A percentile compares a stretch with the other conserved stretches of the same genome.
Evolutionary conservation across 1,140 invertebrate genomes (phyloP).

Genomic region (Hesperophylax magnus): DNA sequence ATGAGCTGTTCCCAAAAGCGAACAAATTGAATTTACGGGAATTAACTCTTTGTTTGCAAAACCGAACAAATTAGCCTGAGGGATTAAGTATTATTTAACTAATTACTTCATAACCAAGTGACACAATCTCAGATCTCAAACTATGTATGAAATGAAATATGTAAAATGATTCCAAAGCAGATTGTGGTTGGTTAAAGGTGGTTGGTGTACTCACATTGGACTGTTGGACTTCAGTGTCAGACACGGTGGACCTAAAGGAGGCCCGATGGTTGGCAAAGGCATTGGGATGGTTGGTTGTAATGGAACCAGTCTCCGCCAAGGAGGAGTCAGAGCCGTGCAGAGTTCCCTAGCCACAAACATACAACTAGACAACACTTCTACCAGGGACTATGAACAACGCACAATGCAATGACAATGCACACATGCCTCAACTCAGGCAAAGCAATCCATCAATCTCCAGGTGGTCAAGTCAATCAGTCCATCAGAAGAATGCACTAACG

Average conservation of each 20-base stretch:
- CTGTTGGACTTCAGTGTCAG: conserved; percentile 93
- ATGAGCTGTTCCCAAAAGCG: too few species aligned
- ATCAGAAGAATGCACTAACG: not conserved
- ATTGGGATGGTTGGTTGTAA: conserved; percentile 84
- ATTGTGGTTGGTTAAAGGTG: conserved; percentile 4
- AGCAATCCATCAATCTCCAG: conserved; percentile 41
- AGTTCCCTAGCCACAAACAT: conserved; percentile 72
- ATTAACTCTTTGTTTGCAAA: too few species aligned
- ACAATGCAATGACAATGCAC: conserved; percentile 34
- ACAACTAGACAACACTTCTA: conserved; percentile 59
- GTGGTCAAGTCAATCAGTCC: not conserved
- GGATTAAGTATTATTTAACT: too few species aligned
- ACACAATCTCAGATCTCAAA: too few species aligned
- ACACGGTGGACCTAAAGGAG: conserved; percentile 85
- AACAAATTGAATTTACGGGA: too few species aligned
- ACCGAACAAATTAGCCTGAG: too few species aligned
- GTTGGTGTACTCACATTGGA: conserved; percentile 81
- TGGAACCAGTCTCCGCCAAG: conserved; percentile 81
- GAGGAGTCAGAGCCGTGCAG: conserved; percentile 75
- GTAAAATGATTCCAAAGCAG: too few species aligned
- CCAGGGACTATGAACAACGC: conserved; percentile 44
- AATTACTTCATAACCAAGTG: too few species aligned
- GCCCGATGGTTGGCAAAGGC: conserved; percentile 71
- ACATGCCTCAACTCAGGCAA: conserved; percentile 48
- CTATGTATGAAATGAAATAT: too few species aligned